phyloP scores from a whole-genome alignment of 2,888 invertebrate species.

The Athripsodes cinereus region DNA sequence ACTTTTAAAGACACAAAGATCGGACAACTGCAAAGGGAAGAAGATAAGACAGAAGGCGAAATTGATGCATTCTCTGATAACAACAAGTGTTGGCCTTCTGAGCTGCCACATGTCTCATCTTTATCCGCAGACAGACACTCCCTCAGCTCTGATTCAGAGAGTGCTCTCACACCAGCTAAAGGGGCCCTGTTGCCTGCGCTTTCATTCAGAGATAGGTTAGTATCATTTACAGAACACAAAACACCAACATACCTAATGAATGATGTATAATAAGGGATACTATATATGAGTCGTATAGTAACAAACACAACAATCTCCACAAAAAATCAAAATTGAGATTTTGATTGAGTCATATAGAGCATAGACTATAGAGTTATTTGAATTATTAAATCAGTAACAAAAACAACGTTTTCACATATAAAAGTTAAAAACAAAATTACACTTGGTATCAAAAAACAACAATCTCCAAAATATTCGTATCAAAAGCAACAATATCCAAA shows the following conservation, averaged over 20 bases:
- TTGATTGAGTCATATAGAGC: no score
- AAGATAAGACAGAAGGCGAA: not conserved
- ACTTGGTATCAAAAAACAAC: no score
- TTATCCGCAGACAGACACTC: constrained; percentile 49
- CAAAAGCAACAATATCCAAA: no score
- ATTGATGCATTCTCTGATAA: constrained; percentile 6
- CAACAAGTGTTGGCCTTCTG: not conserved
- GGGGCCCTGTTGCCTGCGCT: constrained; percentile 33
- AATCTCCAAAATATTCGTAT: no score
- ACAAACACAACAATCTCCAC: no score
- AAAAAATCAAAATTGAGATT: no score
- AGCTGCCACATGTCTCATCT: constrained; percentile 4
- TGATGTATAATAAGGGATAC: not conserved
- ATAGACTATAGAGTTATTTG: no score
- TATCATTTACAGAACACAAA: no score
- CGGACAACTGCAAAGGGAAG: constrained; percentile 10
- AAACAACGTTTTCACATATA: no score
- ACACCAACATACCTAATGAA: not conserved
- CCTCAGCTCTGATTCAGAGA: constrained; percentile 70
- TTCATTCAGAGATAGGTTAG: constrained; percentile 29
- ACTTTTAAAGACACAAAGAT: constrained; percentile 51
- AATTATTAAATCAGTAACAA: no score
- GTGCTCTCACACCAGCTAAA: constrained; percentile 61
- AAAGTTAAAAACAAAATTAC: no score
- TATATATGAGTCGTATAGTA: no score